Conservation (phyloP, 2,113 vertebrate species). For the Asarcornis scutulata region DNA sequence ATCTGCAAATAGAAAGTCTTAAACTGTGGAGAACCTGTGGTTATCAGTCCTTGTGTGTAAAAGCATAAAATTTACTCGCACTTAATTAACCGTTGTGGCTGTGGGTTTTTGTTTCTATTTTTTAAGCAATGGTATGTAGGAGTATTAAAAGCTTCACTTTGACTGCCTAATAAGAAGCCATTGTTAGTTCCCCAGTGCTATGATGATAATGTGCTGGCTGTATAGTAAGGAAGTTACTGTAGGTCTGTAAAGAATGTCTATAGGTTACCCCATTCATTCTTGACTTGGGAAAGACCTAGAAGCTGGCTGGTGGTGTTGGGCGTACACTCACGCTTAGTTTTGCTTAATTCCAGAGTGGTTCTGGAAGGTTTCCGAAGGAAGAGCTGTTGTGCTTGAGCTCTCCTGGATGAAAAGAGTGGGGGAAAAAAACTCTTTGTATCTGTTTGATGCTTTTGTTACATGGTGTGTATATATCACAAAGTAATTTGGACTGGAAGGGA, state of each 20-base stretch:
- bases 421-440: background rate
- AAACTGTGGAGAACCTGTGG: background rate
- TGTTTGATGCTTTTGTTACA: background rate
- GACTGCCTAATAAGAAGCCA: background rate
- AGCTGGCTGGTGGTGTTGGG: background rate
- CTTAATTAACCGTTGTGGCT: background rate
- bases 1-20: background rate
- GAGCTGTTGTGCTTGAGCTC: background rate
- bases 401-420: background rate
- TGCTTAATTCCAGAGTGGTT: slow-evolving; percentile 24
- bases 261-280: slow-evolving; percentile 3
- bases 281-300: slow-evolving; percentile 27
- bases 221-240: background rate
- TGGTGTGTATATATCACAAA: background rate
- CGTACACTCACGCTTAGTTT: background rate
- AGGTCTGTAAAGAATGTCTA: background rate
- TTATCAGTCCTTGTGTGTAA: background rate
- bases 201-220: background rate
- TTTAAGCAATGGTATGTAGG: background rate
- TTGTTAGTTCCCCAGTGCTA: background rate
- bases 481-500: background rate
- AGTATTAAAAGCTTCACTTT: background rate
- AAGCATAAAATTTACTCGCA: background rate
- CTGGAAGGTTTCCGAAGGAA: slow-evolving; percentile 17
- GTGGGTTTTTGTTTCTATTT: background rate